Evolutionary conservation across 1,140 invertebrate species (phyloP).

Genomic region (Grapholita molesta): DNA sequence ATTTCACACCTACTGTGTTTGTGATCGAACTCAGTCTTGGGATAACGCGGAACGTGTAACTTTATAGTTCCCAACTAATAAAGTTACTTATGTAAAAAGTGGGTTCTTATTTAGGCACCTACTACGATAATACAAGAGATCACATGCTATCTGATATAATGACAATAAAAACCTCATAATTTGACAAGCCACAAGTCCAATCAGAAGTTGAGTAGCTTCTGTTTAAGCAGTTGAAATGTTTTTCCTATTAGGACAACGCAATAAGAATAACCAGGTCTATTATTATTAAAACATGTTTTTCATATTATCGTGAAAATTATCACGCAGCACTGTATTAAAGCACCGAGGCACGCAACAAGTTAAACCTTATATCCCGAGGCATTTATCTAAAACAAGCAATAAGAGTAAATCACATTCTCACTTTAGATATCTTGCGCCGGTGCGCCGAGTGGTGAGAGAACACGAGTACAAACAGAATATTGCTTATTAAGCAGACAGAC

Average conservation of each 20-base stretch:
- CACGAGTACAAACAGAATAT: not conserved
- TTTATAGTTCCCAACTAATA: too few species aligned
- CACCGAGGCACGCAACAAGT: conserved; percentile 5
- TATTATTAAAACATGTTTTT: not conserved
- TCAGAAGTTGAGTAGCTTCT: too few species aligned
- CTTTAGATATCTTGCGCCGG: conserved; percentile 9
- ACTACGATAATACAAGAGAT: not conserved
- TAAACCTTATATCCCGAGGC: not conserved
- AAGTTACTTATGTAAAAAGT: too few species aligned
- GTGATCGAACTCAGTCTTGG: not conserved
- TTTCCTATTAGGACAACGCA: not conserved
- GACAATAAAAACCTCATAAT: too few species aligned
- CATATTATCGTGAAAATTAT: conserved; percentile 12
- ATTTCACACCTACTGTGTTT: conserved; percentile 57
- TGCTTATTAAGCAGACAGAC: not conserved
- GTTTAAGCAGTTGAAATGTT: too few species aligned
- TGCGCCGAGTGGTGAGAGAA: not conserved
- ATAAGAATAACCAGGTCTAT: not conserved
- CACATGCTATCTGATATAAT: too few species aligned
- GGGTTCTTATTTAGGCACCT: too few species aligned
- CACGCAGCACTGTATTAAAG: not conserved
- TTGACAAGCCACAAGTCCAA: too few species aligned
- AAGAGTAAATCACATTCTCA: conserved; percentile 12
- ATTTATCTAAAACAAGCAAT: conserved; percentile 14
- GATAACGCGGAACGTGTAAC: not conserved